These are phyloP conservation scores for Serilophus lunatus DNA, from an alignment of 2,113 vertebrate genomes.

Conservation along the genomic window DNA sequence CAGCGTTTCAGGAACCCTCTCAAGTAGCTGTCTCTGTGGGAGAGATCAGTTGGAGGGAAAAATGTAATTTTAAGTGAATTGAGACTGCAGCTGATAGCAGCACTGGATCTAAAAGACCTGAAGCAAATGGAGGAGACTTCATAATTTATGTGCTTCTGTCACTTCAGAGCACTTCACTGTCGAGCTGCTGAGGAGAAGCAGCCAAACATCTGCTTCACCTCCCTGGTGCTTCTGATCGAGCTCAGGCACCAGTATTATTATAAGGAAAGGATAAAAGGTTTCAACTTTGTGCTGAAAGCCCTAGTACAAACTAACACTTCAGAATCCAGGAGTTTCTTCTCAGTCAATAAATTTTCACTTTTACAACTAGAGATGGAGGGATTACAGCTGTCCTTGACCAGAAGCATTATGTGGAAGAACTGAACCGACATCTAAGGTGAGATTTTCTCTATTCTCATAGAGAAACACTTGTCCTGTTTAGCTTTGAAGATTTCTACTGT, in stretches of 20 bases:
- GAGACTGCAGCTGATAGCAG: background rate
- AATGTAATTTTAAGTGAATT: background rate
- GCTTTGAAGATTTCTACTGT: background rate
- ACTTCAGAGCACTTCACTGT: background rate
- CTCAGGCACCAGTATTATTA: background rate
- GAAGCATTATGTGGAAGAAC: conserved; percentile 97
- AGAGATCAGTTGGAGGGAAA: background rate
- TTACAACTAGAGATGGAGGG: conserved; percentile 78
- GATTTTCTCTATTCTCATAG: background rate
- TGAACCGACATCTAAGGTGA: conserved; percentile 93
- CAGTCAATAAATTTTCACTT: background rate
- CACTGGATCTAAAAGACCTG: background rate
- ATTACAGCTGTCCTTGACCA: conserved; percentile 95
- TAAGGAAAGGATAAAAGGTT: background rate
- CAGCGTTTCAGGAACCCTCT: background rate
- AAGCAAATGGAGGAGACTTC: background rate
- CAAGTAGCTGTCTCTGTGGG: background rate
- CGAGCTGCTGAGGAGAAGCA: background rate
- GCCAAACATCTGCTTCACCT: background rate
- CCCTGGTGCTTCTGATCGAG: background rate
- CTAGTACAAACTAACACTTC: background rate
- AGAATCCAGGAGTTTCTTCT: background rate
- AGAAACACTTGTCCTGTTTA: background rate
- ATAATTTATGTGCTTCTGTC: background rate
- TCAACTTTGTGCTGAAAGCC: background rate